Evolutionary conservation across 2,888 invertebrate genomes (phyloP), one percentile per base, ranked within the genome.

Genomic region (Octodonta nipae): DNA sequence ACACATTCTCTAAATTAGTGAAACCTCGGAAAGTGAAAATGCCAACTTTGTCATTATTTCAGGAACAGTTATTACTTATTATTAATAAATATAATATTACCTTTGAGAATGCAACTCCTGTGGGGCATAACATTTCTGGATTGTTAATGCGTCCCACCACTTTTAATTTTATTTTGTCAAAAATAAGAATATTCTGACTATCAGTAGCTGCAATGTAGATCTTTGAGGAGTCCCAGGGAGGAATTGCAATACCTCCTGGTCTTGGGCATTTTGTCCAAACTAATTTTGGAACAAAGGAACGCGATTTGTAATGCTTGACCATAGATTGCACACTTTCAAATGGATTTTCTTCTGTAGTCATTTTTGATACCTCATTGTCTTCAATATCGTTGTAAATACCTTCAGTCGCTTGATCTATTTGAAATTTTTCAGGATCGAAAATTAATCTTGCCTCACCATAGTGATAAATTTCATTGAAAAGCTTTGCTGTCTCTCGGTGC

Each of bases 241-340:
- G 67, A 7, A 76, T 61, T 1, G 71, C 73, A 0, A 84, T 60
- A 1, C 82, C 82, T 13, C 75, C 68, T 0, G 82, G 82, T 45
- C 80, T 64, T 1, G 71, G 67, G 26, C 68, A 65, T 54, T 71
- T 67, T 22, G 65, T 63, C 70, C 71, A 68, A 13, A 68, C 54
- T 41, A 68, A 61, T 44, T 70, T 47, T 5, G 47, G 44, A 8
- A 37, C 36, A 32, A 46, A 46, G 5, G 45, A 37, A 14, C 68
- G 64, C 4, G 65, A 65, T 46, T 70, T 73, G 46, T 56, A 75
- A 52, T 71, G 63, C 33, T 62, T 46, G 3, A 57, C 55, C 34
- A 72, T 56, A 12, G 54, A 62, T 1, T 65, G 65, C 26, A 64
- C 61, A 37, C 55, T 68, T 42, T 71, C 70, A 30, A 68, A 53